Base-by-base conservation (phyloP, 2,888 invertebrate genomes). In the Lasiommata megera region DNA sequence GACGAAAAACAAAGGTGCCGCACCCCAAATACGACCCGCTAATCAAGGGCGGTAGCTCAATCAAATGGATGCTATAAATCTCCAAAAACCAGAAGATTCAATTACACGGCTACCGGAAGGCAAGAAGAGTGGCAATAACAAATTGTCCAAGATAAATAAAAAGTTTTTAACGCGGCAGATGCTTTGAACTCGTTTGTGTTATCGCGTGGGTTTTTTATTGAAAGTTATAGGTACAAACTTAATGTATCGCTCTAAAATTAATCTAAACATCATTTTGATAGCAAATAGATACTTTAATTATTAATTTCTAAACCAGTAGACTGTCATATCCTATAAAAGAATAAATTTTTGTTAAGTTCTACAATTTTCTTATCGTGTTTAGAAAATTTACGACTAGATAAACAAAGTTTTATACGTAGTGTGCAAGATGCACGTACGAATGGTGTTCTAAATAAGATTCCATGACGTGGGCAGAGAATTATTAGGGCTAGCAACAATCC, bases 101-200 rank as follows among this genome's bases (percentile, higher is more conserved):
- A 88, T 89, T 86, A 90, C 81, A 83, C 75, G 69, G 84, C 89
- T 89, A 88, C 89, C 84, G 88, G 82, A 87, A 83, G 77, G 79
- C 82, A 74, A 71, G 70, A 75, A 75, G 76, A 85, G 82, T 88
- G 89, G 83, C 88, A 88, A 79, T 88, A 88, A 90, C 89, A 87
- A 90, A 90, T 89, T 88, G 84, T 82, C 72, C 74, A 81, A 88
- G 87, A 90, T 89, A 88, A 88, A 88, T 86, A 87, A 86, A 84
- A 80, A 79, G 80, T 85, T 82, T 84, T 86, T 82, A 84, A 84
- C 79, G 75, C 73, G 74, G 76, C 78, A 76, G 84, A 80, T 70
- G 76, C 77, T 74, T 73, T 74, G 72, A 77, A 79, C 80, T 70
- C 73, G 82, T 77, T 75, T 74, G 73, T 60, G 63, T 67, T 60